Evolutionary conservation across 2,888 invertebrate species (phyloP), one percentile per base, ranked within the genome.

Genomic region (Zygaena filipendulae): DNA sequence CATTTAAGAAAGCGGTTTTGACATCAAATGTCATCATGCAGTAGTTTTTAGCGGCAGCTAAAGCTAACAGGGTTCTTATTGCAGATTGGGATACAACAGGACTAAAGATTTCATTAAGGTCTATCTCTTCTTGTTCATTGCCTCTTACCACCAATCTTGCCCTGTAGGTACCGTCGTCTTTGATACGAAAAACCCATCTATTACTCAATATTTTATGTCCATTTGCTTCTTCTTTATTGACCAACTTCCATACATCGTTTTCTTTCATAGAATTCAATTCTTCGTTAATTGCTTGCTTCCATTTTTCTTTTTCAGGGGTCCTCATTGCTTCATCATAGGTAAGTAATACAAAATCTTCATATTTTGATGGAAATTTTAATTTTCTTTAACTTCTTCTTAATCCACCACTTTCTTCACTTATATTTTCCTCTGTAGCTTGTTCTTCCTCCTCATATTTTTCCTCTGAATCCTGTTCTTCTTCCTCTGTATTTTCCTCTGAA

Each of bases 121-220:
- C 25, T 11, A 25, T 29, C 5, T 25, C 25, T 29, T 29, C 20
- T 21, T 21, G 25, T 11, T 25, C 25, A 29, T 21, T 25, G 2
- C 29, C 29, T 21, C 25, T 19, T 2, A 21, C 21, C 3, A 29
- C 25, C 7, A 7, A 7, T 16, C 16, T 16, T 6, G 16, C 16
- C 7, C 7, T 16, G 7, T 16, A 16, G 7, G 16, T 16, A 6
- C 7, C 16, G 7, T 16, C 16, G 4, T 16, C 16, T 16, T 16
- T 16, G 5, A 16, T 7, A 6, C 16, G 4, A 16, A 16, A 16
- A 7, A 7, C 16, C 16, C 16, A 16, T 16, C 7, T 16, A 7
- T 16, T 4, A 21, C 3, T 21, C 4, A 10, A 25, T 21, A 19
- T 29, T 29, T 12, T 29, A 29, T 28, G 13, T 14, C 23, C 28